These are phyloP conservation scores for Antitype chi DNA, from an alignment of 2,888 invertebrate species.

Conservation along the genomic window DNA sequence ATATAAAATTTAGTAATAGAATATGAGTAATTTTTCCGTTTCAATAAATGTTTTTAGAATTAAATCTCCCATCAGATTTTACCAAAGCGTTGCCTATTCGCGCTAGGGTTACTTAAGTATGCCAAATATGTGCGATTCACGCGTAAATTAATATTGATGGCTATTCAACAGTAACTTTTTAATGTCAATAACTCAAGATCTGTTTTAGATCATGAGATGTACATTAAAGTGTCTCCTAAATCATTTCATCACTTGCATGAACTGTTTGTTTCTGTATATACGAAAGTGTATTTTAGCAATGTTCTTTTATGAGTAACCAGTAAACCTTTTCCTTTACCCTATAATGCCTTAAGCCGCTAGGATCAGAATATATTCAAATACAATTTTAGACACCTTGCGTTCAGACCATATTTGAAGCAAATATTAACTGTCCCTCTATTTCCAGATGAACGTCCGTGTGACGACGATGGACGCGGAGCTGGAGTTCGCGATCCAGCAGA, in stretches of 20 bases:
- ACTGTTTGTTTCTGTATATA: neutral
- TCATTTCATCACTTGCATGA: constrained; percentile 10
- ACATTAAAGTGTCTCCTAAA: constrained; percentile 22
- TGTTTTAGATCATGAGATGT: constrained; percentile 2
- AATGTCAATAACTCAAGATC: constrained; percentile 26
- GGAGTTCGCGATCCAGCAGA: constrained; percentile 99
- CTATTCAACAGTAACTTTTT: constrained; percentile 13
- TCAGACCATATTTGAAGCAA: neutral
- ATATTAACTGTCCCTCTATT: constrained; percentile 51
- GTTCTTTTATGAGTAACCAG: neutral
- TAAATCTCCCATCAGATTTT: constrained; percentile 18
- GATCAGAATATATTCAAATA: neutral
- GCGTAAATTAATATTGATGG: constrained; percentile 42
- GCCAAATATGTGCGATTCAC: constrained; percentile 33
- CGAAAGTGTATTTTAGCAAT: neutral
- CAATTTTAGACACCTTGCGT: neutral
- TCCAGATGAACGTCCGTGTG: constrained; percentile 99
- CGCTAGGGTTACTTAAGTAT: constrained; percentile 25
- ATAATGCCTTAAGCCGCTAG: neutral
- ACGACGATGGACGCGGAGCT: constrained; percentile 99
- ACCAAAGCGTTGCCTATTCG: neutral
- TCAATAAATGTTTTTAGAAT: neutral
- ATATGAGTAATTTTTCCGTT: neutral
- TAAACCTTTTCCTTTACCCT: neutral
- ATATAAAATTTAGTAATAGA: neutral